phyloP scores from a whole-genome alignment of 2,888 invertebrate genomes.

The Lumbricus terrestris region DNA sequence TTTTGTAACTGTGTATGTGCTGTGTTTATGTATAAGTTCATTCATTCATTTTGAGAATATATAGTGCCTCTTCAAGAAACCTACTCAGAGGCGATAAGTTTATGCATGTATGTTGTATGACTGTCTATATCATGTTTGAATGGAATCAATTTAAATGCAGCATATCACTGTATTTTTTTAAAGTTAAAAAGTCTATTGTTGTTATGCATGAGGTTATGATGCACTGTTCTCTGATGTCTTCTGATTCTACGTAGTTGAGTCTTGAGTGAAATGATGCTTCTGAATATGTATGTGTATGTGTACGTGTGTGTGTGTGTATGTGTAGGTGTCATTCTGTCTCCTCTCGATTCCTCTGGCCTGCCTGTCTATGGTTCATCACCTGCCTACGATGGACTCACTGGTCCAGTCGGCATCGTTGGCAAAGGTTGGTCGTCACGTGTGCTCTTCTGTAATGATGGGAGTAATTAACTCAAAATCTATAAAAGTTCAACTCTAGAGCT shows the following conservation, averaged over 20 bases:
- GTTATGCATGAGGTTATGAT: background rate
- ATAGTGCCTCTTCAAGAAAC: too few species aligned
- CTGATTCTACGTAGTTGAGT: too few species aligned
- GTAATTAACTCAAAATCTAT: too few species aligned
- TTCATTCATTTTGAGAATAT: too few species aligned
- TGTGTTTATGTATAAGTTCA: too few species aligned
- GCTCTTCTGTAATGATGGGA: background rate
- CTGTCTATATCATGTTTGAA: background rate
- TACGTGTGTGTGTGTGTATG: background rate
- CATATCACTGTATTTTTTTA: background rate
- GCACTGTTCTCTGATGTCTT: too few species aligned
- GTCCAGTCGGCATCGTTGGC: constrained; percentile 29
- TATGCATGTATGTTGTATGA: too few species aligned
- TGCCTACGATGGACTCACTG: constrained; percentile 23
- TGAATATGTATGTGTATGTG: too few species aligned
- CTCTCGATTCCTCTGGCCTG: background rate
- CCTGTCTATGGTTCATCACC: constrained; percentile 11
- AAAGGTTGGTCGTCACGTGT: constrained; percentile 27
- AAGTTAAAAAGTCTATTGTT: background rate
- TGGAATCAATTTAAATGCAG: background rate
- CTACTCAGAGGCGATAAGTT: too few species aligned
- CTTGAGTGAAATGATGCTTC: too few species aligned
- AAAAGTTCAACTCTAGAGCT: too few species aligned
- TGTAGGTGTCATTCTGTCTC: background rate
- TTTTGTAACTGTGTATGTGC: background rate